Percentiles rank a stretch among this genome's conserved stretches.
These are phyloP conservation scores for Scaptomyza caliginosa DNA, from an alignment of 2,888 invertebrate genomes.

Conservation along the genomic window DNA sequence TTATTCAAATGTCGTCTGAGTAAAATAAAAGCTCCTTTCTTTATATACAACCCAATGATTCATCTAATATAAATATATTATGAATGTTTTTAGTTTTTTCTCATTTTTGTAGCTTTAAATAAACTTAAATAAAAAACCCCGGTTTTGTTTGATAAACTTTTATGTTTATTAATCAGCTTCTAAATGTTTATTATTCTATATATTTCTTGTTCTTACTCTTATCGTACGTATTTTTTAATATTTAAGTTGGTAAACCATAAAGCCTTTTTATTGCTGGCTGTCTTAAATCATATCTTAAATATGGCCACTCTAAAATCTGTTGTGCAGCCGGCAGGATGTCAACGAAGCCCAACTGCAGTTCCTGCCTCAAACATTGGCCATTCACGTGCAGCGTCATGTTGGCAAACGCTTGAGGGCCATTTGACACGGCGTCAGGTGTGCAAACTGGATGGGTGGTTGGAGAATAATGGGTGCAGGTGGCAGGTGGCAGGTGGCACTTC, in stretches of 20 bases:
- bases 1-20: background rate
- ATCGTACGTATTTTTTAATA: background rate
- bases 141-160: no score
- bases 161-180: no score
- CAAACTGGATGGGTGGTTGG: background rate
- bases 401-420: slow-evolving; percentile 43
- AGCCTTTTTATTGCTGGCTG: background rate
- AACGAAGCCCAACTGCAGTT: slow-evolving; percentile 52
- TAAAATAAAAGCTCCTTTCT: no score
- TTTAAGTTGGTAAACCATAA: background rate
- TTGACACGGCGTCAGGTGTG: slow-evolving; percentile 47
- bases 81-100: no score
- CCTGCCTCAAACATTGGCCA: slow-evolving; percentile 15
- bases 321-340: slow-evolving; percentile 43
- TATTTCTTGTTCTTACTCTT: background rate
- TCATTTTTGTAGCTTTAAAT: no score
- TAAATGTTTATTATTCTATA: no score
- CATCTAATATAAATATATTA: no score
- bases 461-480: background rate
- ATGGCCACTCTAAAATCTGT: slow-evolving; percentile 25
- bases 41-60: no score
- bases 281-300: slow-evolving; percentile 9
- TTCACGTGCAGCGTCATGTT: slow-evolving; percentile 14
- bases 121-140: no score
- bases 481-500: background rate